A percentile compares a stretch with the other conserved stretches of the same genome.
Evolutionary conservation across 1,140 invertebrate species (phyloP).

Genomic region (Drosophila trapezifrons): DNA sequence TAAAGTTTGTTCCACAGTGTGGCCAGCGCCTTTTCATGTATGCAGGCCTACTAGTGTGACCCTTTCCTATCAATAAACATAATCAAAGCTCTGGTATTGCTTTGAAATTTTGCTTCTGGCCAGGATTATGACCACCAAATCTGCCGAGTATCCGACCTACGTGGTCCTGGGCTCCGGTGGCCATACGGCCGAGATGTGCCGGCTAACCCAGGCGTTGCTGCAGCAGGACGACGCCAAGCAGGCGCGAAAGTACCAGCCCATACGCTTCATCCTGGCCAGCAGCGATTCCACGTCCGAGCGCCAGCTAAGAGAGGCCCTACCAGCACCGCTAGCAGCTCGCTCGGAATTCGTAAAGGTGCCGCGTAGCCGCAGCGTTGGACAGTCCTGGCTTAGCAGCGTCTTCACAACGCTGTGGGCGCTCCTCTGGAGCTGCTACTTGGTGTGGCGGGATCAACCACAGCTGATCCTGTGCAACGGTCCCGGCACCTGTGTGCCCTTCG

Average conservation of each 20-base stretch:
- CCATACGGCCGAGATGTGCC: conserved; percentile 95
- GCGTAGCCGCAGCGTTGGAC: conserved; percentile 93
- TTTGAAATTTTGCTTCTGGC: conserved; percentile 4
- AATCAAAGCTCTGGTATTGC: conserved; percentile 2
- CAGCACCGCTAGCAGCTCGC: conserved; percentile 84
- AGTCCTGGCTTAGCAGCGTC: conserved; percentile 92
- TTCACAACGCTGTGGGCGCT: conserved; percentile 91
- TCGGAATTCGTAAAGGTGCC: conserved; percentile 86
- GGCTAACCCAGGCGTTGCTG: conserved; percentile 87
- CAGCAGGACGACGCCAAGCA: conserved; percentile 85
- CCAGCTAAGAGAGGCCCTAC: conserved; percentile 44
- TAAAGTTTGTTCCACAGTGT: too few relatives aligned
- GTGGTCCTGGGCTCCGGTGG: conserved; percentile 88
- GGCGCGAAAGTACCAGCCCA: conserved; percentile 85
- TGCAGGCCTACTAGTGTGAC: background rate
- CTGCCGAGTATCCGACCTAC: conserved; percentile 75
- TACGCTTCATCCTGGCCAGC: conserved; percentile 91
- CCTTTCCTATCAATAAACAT: background rate
- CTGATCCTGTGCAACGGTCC: conserved; percentile 97
- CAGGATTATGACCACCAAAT: conserved; percentile 10
- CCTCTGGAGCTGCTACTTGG: conserved; percentile 88
- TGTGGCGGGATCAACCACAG: conserved; percentile 89
- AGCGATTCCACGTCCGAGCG: conserved; percentile 90
- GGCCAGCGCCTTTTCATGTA: background rate
- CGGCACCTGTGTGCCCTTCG: conserved; percentile 96